Evolutionary conservation across 2,113 vertebrate species (phyloP), one percentile per base, ranked within the genome.

Genomic region (Furnarius figulus): DNA sequence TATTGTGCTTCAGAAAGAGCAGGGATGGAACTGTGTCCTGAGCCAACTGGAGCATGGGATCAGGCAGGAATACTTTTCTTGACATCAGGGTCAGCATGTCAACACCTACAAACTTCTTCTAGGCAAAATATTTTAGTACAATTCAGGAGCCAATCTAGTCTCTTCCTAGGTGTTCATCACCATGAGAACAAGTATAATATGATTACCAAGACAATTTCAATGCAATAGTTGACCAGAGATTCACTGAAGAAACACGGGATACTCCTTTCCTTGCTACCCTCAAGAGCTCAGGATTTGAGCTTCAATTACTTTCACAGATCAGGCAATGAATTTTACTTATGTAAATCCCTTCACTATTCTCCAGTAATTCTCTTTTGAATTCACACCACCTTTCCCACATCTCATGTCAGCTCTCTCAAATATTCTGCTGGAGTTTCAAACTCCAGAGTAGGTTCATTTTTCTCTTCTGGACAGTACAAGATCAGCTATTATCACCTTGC

Each of bases 211-310:
- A 71, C 33, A 58, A 76, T 49, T 89, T n/a, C 53, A 23, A 6
- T 22, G 20, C 30, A 79, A 65, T 1, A 84, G 84, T 33, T 77
- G 73, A 79, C 59, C 56, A 77, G 44, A 91, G 37, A 95, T 68
- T 71, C 74, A 67, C 81, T 71, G 75, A 50, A 93, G 86, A 96
- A 96, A 94, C 75, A 92, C 84, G 92, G 35, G 49, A 86, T 75
- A 55, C 61, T 85, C 59, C 68, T 83, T 85, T 76, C 68, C 79
- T 58, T 65, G 37, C 76, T 42, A 85, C 61, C 28, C 44, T 79
- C 74, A 94, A 58, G 33, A 95, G 77, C 80, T 90, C 87, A 76
- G 58, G 68, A 80, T 94, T 78, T 87, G 80, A 94, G 72, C 77
- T 94, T 90, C 95, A 79, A 73, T 72, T 91, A 87, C 87, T 93